Evolutionary conservation across 1,140 invertebrate genomes (phyloP).

Genomic region (Zaprionus gabonicus): DNA sequence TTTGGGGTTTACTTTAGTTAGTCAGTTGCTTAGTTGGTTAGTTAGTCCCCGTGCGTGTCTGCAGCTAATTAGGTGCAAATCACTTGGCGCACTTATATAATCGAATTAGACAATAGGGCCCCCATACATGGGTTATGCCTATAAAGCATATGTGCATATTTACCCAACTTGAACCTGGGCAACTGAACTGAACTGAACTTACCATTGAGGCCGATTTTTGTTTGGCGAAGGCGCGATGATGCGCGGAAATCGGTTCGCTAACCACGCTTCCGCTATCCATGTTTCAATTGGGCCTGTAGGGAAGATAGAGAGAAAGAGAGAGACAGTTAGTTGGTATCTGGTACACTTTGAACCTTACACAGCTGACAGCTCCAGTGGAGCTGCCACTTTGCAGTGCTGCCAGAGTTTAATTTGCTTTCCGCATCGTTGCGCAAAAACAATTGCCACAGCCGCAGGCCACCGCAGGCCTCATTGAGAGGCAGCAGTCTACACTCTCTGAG

Average conservation of each 20-base stretch:
- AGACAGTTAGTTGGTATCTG: background rate
- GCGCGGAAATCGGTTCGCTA: constrained; percentile 83
- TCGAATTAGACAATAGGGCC: constrained; percentile 71
- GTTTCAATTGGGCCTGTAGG: constrained; percentile 42
- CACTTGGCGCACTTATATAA: constrained; percentile 65
- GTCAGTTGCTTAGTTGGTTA: constrained; percentile 5
- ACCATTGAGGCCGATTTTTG: constrained; percentile 84
- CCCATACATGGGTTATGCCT: constrained; percentile 4
- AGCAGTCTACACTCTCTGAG: background rate
- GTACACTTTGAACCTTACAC: constrained; percentile 39
- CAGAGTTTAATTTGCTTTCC: constrained; percentile 74
- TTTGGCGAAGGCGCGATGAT: constrained; percentile 83
- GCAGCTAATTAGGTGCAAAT: constrained; percentile 65
- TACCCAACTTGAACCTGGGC: constrained; percentile 30
- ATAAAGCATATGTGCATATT: constrained; percentile 19
- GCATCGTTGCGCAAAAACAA: constrained; percentile 68
- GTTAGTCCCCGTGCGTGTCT: constrained; percentile 56
- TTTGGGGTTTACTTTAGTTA: background rate
- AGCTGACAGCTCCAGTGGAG: constrained; percentile 16
- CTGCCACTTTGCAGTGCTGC: constrained; percentile 33
- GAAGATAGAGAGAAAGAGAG: background rate
- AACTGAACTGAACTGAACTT: constrained; percentile 38
- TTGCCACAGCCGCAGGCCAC: constrained; percentile 36
- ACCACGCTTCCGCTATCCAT: constrained; percentile 83
- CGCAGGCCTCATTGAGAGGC: background rate